Base-by-base conservation (phyloP, 2,888 invertebrate species). In the Harpalus rubripes region DNA sequence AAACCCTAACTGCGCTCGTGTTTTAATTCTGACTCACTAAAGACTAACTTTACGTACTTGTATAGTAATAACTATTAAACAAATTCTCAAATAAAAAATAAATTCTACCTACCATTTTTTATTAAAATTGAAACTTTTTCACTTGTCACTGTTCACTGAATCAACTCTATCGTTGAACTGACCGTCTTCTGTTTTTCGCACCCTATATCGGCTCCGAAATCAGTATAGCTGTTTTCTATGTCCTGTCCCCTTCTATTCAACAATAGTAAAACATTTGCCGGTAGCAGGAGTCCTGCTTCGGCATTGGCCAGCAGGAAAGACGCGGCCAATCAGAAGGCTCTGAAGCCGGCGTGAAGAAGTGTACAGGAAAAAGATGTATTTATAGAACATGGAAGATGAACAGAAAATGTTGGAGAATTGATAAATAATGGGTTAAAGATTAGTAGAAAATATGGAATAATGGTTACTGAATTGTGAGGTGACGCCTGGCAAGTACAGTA, bases 221-320 rank as follows among this genome's bases (percentile, higher is more conserved):
- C 61, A 52, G 44, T 90, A 90, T 90, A 90, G 90, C 89, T 89
- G 90, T 88, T 90, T 90, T 90, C 90, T 89, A 89, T 87, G 86
- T 87, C 84, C 85, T 86, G 85, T 86, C 81, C 86, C 87, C 88
- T 87, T 32, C 88, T 87, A 10, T 39, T 12, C 88, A 88, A 88
- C 87, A 88, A 88, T 88, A 88, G 87, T 86, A 68, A 39, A 68
- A 68, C 68, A 68, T 3, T 1, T 74, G 72, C 32, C 39, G 3
- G 59, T 74, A 18, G 41, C 72, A 15, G 16, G 44, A 10, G 0
- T 16, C 44, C 18, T 74, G 72, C 85, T 87, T 12, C 44, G 87
- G 87, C 87, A 88, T 87, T 87, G 88, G 87, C 86, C 87, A 86
- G 87, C 72, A 79, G 82, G 84, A 79, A 59, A 59, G 44, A 81